A percentile compares a stretch with the other conserved stretches of the same genome.
Conservation (phyloP, 2,797 vertebrate genomes). For the Sylvilagus floridanus region DNA sequence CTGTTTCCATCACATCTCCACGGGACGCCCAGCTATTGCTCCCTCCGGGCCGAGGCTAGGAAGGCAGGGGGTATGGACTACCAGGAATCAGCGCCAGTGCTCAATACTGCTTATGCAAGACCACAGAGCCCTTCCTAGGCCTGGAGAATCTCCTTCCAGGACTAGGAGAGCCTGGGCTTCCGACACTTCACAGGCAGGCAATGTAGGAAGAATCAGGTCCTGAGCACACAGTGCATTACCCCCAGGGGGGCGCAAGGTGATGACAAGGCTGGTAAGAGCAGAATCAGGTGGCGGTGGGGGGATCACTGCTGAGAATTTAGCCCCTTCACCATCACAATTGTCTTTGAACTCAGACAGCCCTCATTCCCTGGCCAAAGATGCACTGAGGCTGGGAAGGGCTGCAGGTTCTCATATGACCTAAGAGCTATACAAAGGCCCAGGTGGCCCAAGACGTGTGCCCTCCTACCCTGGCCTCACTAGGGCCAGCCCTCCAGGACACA, state of each 20-base stretch:
- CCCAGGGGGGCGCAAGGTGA: neutral
- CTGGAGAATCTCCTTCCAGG: slow-evolving; percentile 9
- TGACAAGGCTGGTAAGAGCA: neutral
- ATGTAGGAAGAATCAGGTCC: neutral
- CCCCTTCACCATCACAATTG: neutral
- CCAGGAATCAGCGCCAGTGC: neutral
- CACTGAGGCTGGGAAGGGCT: neutral
- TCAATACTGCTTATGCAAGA: slow-evolving; percentile 34
- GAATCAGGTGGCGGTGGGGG: neutral
- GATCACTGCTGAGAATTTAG: neutral
- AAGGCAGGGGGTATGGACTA: neutral
- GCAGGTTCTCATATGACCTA: neutral
- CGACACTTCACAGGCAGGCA: neutral
- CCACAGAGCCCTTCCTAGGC: neutral
- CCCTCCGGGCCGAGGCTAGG: slow-evolving; percentile 17
- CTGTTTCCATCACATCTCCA: slow-evolving; percentile 61
- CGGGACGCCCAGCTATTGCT: slow-evolving; percentile 36
- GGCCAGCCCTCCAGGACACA: neutral
- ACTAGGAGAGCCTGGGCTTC: neutral
- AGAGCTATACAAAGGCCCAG: neutral
- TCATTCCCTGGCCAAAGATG: neutral
- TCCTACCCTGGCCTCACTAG: neutral
- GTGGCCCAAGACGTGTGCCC: neutral
- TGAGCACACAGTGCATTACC: neutral
- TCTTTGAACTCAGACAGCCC: slow-evolving; percentile 16